Percentiles rank a stretch among this genome's conserved stretches.
These are phyloP conservation scores for Myiozetetes cayanensis DNA, from an alignment of 2,113 vertebrate genomes.

Conservation along the genomic window DNA sequence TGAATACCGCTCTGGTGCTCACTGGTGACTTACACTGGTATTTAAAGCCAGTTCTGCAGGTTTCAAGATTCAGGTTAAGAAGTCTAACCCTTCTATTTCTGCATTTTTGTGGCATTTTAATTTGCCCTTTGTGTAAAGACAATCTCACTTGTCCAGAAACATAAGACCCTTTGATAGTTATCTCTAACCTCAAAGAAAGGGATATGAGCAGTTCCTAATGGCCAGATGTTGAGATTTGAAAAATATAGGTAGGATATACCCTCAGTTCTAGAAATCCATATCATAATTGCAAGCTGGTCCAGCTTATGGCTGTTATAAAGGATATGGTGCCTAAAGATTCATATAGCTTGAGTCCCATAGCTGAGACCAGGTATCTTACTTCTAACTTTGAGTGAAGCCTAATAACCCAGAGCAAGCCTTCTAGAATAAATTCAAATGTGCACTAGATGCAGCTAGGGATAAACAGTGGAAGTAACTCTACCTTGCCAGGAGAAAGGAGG, in stretches of 20 bases:
- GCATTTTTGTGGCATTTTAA: neutral
- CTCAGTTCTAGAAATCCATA: neutral
- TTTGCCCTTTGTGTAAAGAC: neutral
- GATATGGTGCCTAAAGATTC: neutral
- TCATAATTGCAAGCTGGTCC: neutral
- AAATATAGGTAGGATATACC: neutral
- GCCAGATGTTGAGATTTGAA: neutral
- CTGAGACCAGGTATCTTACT: neutral
- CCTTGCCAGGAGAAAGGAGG: neutral
- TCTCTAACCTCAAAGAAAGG: neutral
- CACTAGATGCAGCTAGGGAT: neutral
- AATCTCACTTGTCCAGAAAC: neutral
- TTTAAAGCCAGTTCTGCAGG: neutral
- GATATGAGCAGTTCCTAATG: fast-evolving
- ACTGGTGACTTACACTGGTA: neutral
- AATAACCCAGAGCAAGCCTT: neutral
- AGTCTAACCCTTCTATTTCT: neutral
- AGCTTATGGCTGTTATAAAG: neutral
- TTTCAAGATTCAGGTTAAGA: neutral
- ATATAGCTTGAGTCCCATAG: neutral
- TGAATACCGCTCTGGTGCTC: neutral
- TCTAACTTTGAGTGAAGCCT: neutral
- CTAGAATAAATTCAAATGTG: neutral
- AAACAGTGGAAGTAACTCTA: neutral
- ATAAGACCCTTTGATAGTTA: neutral